A percentile compares a stretch with the other conserved stretches of the same genome.
These are phyloP conservation scores for Xanthorhoe spadicearia DNA, from an alignment of 2,888 invertebrate species.

Conservation along the genomic window DNA sequence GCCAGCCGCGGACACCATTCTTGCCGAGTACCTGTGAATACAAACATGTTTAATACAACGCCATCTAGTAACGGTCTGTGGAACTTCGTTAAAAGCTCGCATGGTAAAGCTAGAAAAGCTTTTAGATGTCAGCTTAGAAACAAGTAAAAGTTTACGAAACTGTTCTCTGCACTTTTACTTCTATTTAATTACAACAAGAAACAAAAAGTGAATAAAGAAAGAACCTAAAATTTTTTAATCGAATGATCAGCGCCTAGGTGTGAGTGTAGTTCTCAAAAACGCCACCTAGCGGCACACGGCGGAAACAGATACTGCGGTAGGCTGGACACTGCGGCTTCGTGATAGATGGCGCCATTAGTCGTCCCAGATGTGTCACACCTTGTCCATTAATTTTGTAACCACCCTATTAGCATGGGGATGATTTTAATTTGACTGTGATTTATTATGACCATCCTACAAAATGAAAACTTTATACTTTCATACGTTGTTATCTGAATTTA, in stretches of 20 bases:
- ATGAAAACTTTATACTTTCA: not conserved
- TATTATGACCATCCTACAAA: slow-evolving; percentile 17
- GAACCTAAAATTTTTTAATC: no score
- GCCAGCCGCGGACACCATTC: slow-evolving; percentile 89
- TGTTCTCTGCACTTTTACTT: no score
- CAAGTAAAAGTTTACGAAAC: not conserved
- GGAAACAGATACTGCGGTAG: slow-evolving; percentile 52
- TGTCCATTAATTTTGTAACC: slow-evolving; percentile 72
- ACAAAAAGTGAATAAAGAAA: no score
- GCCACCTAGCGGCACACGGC: slow-evolving; percentile 57
- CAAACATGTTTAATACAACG: slow-evolving; percentile 39
- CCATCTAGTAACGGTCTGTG: slow-evolving; percentile 47
- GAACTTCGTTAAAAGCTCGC: slow-evolving; percentile 44
- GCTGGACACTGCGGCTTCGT: slow-evolving; percentile 63
- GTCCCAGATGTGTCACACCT: slow-evolving; percentile 70
- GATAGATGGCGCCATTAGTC: slow-evolving; percentile 81
- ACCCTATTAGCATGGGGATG: slow-evolving; percentile 61
- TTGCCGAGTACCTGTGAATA: slow-evolving; percentile 89
- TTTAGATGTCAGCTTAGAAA: not conserved
- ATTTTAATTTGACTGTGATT: slow-evolving; percentile 71
- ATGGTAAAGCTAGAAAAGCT: not conserved
- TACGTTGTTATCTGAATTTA: no score
- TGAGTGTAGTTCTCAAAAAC: slow-evolving; percentile 16
- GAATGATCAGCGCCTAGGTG: no score
- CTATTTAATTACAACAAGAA: no score